Base-by-base conservation (phyloP, 2,797 vertebrate genomes). In the Galagoides demidoff region DNA sequence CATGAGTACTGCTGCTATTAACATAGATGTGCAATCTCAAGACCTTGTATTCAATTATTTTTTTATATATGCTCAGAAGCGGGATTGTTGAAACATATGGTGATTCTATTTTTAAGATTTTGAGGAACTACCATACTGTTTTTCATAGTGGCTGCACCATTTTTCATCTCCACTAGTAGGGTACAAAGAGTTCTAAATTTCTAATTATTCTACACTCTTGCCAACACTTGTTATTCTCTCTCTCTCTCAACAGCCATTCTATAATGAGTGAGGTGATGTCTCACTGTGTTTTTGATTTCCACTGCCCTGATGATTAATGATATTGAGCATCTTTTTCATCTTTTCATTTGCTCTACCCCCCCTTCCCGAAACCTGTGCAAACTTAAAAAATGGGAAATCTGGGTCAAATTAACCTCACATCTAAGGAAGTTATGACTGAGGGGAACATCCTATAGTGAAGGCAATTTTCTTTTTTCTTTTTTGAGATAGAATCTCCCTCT, bases 91-190 rank as follows among this genome's bases (percentile, higher is more conserved):
- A 37, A 64, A 85, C 57, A 27, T 73, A 19, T 0, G 61, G 17
- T 19, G 55, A 55, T 70, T 78, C 66, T 90, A 59, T 85, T 68
- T 94, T 96, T 85, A 64, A 81, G n/a, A 63, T 92, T 95, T 83
- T 57, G 82, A 92, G 59, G 49, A 78, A 55, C 1, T 13, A 20
- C 52, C 70, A 29, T 19, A 20, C 49, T 49, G 29, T 52, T 83
- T 94, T 79, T 34, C 66, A n/a, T 1, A n/a, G 49, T 16, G 37
- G 37, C 5, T 27, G 4, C 14, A 52, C 71, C 27, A 16, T 73
- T 70, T 87, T 83, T 63, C 34, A 64, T 74, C 61, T 5, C 43
- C 8, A 78, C 57, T 19, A 45, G 49, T 57, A 45, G 78, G 19
- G 27, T 14, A 45, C 39, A 49, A 49, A 74, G 43, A 12, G 10